A percentile compares a stretch with the other conserved stretches of the same genome.
Conservation (phyloP, 2,797 vertebrate genomes). For the Salarias fasciatus region DNA sequence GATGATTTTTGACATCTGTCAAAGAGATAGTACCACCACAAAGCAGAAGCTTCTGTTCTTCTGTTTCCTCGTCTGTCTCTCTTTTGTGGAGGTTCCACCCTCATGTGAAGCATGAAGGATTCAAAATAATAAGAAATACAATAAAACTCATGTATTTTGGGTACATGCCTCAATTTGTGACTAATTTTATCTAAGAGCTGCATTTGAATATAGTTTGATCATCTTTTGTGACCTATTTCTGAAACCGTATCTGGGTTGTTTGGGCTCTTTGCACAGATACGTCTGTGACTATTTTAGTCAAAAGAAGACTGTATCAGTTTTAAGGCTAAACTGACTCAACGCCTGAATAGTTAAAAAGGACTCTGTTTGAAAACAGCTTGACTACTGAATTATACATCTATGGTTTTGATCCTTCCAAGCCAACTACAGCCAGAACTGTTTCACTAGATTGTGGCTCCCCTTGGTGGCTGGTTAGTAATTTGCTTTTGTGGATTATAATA, state of each 20-base stretch:
- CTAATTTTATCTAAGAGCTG: conserved; percentile 11
- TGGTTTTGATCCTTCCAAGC: conserved; percentile 22
- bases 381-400: conserved; percentile 55
- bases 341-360: conserved; percentile 27
- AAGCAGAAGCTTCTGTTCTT: background rate
- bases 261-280: background rate
- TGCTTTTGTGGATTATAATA: too few species aligned
- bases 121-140: too few species aligned
- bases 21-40: background rate
- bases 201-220: conserved; percentile 21
- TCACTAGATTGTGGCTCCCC: conserved; percentile 9
- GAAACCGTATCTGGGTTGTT: conserved; percentile 7
- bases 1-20: conserved; percentile 9
- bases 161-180: background rate
- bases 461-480: background rate
- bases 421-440: background rate
- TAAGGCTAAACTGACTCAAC: background rate
- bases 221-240: conserved; percentile 3
- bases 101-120: background rate
- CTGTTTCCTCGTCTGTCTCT: background rate
- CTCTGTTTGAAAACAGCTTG: conserved; percentile 48
- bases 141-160: too few species aligned
- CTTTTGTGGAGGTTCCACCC: background rate
- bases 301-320: background rate
- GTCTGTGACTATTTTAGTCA: conserved; percentile 3